Evolutionary conservation across 2,888 invertebrate genomes (phyloP).

Genomic region (Cremastobaeus sp.): DNA sequence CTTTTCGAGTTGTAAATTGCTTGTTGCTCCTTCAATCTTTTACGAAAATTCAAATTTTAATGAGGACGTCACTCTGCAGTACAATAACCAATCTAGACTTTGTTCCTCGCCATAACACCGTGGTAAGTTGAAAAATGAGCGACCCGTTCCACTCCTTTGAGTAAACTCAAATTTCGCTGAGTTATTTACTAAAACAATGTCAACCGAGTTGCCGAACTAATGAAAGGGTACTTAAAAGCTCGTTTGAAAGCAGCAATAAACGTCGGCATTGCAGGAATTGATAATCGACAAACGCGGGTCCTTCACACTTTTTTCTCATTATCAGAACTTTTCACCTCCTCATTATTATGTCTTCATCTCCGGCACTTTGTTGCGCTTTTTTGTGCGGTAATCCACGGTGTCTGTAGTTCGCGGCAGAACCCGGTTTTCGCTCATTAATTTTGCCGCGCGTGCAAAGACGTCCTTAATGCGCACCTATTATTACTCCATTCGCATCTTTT

Average conservation of each 20-base stretch:
- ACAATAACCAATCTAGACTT: conserved; percentile 37
- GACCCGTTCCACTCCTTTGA: no score
- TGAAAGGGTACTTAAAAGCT: conserved; percentile 2
- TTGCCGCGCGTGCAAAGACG: conserved; percentile 45
- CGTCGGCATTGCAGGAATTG: conserved; percentile 8
- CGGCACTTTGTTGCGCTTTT: conserved; percentile 44
- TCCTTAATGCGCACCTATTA: conserved; percentile 49
- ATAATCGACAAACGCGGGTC: conserved; percentile 15
- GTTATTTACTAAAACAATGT: no score
- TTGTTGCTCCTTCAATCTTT: conserved; percentile 12
- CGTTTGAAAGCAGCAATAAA: no score
- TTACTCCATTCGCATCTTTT: conserved; percentile 37
- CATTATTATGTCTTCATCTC: conserved; percentile 50
- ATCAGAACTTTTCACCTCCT: conserved; percentile 36
- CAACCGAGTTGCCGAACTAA: no score
- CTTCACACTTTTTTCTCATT: conserved; percentile 46
- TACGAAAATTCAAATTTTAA: conserved; percentile 41
- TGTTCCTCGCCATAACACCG: conserved; percentile 11
- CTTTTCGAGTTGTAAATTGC: no score
- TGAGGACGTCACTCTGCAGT: conserved; percentile 19
- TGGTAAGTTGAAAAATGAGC: no score
- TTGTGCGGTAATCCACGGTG: conserved; percentile 41
- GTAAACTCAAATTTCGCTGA: no score
- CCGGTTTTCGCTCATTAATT: conserved; percentile 50
- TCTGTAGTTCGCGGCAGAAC: conserved; percentile 26